Conservation (phyloP, 2,888 invertebrate genomes). For the Orchesellides sinensis region DNA sequence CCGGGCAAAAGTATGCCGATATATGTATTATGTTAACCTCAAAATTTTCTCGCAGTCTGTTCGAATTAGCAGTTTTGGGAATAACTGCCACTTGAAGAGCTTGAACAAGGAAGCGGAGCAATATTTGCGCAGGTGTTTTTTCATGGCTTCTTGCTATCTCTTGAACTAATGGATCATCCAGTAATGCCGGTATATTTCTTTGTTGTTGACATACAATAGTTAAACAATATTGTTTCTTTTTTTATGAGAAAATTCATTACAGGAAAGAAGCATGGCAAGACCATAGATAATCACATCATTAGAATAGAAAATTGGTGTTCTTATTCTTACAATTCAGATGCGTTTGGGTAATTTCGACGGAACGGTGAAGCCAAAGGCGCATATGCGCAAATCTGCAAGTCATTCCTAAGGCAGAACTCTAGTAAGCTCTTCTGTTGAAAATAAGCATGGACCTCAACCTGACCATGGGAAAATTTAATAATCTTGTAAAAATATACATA, state of each 20-base stretch:
- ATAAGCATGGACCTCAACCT: constrained; percentile 86
- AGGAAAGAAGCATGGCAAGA: too few relatives aligned
- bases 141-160: constrained; percentile 78
- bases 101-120: constrained; percentile 85
- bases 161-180: constrained; percentile 76
- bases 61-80: constrained; percentile 88
- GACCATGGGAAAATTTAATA: too few relatives aligned
- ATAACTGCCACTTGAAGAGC: constrained; percentile 84
- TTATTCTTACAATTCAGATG: constrained; percentile 38
- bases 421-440: constrained; percentile 84
- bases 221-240: constrained; percentile 21
- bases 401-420: constrained; percentile 81
- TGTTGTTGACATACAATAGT: not conserved
- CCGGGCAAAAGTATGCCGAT: too few relatives aligned
- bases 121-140: constrained; percentile 86
- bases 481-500: not conserved
- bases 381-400: constrained; percentile 87
- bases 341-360: constrained; percentile 76
- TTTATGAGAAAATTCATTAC: too few relatives aligned
- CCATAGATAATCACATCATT: too few relatives aligned
- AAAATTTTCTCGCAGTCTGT: constrained; percentile 86
- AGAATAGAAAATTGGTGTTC: too few relatives aligned
- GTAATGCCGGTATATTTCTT: constrained; percentile 57
- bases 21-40: constrained; percentile 79
- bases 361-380: constrained; percentile 88